These are phyloP conservation scores for Neuroscelio doddi DNA, from an alignment of 2,888 invertebrate species.

Conservation along the genomic window DNA sequence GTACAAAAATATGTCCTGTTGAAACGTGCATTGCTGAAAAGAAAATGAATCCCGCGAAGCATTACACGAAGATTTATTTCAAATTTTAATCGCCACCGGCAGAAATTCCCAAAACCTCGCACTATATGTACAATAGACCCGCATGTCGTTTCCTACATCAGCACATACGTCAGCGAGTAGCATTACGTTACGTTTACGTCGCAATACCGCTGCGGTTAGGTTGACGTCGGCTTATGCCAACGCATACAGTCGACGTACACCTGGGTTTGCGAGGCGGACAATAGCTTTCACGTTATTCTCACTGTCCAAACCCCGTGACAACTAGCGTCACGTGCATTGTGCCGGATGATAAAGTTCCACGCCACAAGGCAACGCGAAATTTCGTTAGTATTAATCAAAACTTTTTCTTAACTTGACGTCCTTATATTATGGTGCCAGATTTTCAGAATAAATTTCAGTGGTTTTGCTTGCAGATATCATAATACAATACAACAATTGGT, in stretches of 20 bases:
- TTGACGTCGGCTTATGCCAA: constrained; percentile 41
- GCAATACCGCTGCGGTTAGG: constrained; percentile 43
- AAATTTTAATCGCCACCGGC: constrained; percentile 32
- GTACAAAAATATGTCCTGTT: background rate
- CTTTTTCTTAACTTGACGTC: constrained; percentile 35
- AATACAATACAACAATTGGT: too few species aligned
- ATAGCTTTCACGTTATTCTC: constrained; percentile 44
- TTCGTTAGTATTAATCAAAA: constrained; percentile 35
- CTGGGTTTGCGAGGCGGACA: constrained; percentile 45
- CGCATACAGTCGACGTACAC: constrained; percentile 30
- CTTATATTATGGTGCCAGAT: background rate
- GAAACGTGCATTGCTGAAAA: too few species aligned
- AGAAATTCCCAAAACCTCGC: constrained; percentile 10
- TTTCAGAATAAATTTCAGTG: too few species aligned
- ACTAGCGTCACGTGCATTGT: constrained; percentile 43
- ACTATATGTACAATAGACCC: constrained; percentile 36
- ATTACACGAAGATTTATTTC: constrained; percentile 13
- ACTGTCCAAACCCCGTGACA: constrained; percentile 47
- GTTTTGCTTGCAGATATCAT: too few species aligned
- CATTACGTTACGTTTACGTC: constrained; percentile 49
- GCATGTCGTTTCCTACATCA: constrained; percentile 54
- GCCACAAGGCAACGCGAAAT: constrained; percentile 31
- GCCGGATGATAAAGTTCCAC: constrained; percentile 35
- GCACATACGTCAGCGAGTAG: constrained; percentile 58
- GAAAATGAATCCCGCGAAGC: too few species aligned